Evolutionary conservation across 2,113 vertebrate genomes (phyloP).

Genomic region (Brachyistius frenatus): DNA sequence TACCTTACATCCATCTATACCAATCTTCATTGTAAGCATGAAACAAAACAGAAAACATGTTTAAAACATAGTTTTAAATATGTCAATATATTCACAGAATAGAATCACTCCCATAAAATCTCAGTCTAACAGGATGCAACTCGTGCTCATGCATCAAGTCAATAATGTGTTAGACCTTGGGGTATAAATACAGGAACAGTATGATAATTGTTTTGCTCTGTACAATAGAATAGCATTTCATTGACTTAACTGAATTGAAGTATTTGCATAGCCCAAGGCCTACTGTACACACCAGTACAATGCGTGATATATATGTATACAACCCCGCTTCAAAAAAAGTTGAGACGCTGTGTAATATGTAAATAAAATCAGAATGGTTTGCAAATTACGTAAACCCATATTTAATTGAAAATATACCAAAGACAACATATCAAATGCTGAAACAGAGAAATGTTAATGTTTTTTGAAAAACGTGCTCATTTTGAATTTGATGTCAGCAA

Average conservation of each 20-base stretch:
- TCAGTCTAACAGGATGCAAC: not conserved
- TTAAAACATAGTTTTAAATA: slow-evolving; percentile 75
- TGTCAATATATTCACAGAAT: slow-evolving; percentile 11
- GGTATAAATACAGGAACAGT: slow-evolving; percentile 7
- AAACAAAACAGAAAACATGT: slow-evolving; percentile 75
- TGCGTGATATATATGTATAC: no score
- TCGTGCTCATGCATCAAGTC: slow-evolving; percentile 46
- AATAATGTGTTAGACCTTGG: slow-evolving; percentile 1
- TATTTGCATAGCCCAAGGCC: not conserved
- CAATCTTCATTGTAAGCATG: slow-evolving; percentile 80
- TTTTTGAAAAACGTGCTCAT: no score
- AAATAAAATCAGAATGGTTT: no score
- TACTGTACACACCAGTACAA: slow-evolving; percentile 3
- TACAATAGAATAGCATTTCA: not conserved
- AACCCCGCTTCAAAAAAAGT: no score
- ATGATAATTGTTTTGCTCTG: not conserved
- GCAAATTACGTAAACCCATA: no score
- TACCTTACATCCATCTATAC: slow-evolving; percentile 83
- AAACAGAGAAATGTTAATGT: no score
- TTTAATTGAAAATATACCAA: no score
- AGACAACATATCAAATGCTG: no score
- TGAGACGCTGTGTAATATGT: no score
- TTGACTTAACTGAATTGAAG: not conserved
- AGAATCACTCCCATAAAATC: not conserved
- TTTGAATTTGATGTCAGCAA: no score